Base-by-base conservation (phyloP, 2,888 invertebrate genomes). In the Melanostoma mellinum region DNA sequence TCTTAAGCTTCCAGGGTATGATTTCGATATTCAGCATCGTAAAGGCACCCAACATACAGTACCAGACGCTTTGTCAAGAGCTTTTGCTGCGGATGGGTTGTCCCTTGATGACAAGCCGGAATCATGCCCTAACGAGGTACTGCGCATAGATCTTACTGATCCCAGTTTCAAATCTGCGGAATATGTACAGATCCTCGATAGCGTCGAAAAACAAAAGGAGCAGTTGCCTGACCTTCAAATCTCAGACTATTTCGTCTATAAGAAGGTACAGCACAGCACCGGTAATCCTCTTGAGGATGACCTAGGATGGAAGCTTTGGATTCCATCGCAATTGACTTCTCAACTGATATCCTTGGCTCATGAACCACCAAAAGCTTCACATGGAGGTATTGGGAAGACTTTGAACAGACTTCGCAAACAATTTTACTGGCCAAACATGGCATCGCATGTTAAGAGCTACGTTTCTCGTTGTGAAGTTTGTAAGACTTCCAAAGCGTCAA, bases 11-110 rank as follows among this genome's bases (percentile, higher is more conserved):
- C 86, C 78, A 55, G 75, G 32, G 81, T 88, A 67, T 71, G 63
- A 63, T 85, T n/a, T 63, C 67, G 33, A 67, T 2, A 67, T 67
- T 32, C 10, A 68, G n/a, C 68, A 56, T 20, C 36, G 55, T 0
- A 55, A 46, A 20, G 88, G 87, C 0, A 73, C 80, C 0, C 38
- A 73, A 2, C 86, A 88, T 69, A 60, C 85, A 0, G 87, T 88
- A 1, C 86, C 87, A 0, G 88, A 88, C 58, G 85, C 87, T 1
- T 36, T 87, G 0, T 87, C 86, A 2, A 65, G 86, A 32, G 52
- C 33, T 6, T n/a, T 33, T 33, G 30, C 52, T 9, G 33, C 33
- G 32, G n/a, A 33, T 35, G 52, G 35, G n/a, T 33, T 52, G n/a
- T n/a, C n/a, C 32, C n/a, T 33, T 52, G 52, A 33, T n/a, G 4